Evolutionary conservation across 1,140 invertebrate genomes (phyloP).

Genomic region (Hermetia illucens): DNA sequence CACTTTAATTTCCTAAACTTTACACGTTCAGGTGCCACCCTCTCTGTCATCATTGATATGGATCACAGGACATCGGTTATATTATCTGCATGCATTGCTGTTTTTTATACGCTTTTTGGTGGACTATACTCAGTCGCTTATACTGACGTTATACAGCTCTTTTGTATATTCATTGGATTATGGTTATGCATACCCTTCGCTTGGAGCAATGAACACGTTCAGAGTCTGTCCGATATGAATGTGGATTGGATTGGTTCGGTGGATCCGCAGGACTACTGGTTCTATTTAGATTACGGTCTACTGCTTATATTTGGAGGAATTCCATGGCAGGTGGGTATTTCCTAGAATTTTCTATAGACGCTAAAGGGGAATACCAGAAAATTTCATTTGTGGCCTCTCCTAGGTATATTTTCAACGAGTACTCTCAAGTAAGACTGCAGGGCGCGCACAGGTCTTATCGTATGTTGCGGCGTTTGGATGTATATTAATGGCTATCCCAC

Average conservation of each 20-base stretch:
- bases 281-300: constrained; percentile 82
- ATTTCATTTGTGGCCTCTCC: constrained; percentile 1
- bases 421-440: constrained; percentile 85
- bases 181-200: constrained; percentile 98
- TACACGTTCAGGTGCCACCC: constrained; percentile 62
- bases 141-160: constrained; percentile 96
- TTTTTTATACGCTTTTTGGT: constrained; percentile 95
- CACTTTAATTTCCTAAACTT: too few species aligned
- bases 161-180: constrained; percentile 96
- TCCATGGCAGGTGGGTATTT: constrained; percentile 73
- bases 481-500: constrained; percentile 91
- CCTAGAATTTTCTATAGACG: not conserved
- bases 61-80: constrained; percentile 86
- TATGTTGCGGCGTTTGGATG: constrained; percentile 92
- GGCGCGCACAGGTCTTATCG: constrained; percentile 84
- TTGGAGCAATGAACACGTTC: constrained; percentile 69
- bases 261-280: constrained; percentile 54
- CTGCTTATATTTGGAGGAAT: constrained; percentile 93
- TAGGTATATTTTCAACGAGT: constrained; percentile 97
- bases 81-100: constrained; percentile 86
- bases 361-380: not conserved
- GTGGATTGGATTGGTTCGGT: constrained; percentile 84
- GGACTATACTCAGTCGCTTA: constrained; percentile 97
- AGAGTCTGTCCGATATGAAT: constrained; percentile 59
- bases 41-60: constrained; percentile 93